Evolutionary conservation across 2,888 invertebrate species (phyloP).

Genomic region (Meliscaeva auricollis): DNA sequence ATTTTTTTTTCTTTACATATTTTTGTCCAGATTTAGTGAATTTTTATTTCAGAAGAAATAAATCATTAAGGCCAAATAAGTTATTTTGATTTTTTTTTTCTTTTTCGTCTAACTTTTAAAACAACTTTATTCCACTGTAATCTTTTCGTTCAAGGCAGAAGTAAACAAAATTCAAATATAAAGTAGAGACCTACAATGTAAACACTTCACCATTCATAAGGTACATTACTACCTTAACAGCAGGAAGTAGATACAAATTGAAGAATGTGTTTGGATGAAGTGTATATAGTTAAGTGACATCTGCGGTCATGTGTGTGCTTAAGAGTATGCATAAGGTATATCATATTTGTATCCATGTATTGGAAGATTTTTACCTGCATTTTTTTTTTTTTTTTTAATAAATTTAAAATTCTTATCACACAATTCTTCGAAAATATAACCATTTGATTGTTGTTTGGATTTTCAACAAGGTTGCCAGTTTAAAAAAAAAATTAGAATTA

Average conservation of each 20-base stretch:
- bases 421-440: constrained; percentile 34
- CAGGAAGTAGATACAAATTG: constrained; percentile 25
- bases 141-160: neutral
- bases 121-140: neutral
- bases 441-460: constrained; percentile 13
- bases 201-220: constrained; percentile 21
- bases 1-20: too few relatives aligned
- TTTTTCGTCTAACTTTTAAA: too few relatives aligned
- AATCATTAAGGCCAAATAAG: too few relatives aligned
- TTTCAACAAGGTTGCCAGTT: constrained; percentile 4
- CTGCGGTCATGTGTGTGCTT: neutral
- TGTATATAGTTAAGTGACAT: constrained; percentile 57
- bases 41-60: too few relatives aligned
- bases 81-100: too few relatives aligned
- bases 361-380: constrained; percentile 29
- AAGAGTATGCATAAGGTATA: too few relatives aligned
- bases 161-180: constrained; percentile 26
- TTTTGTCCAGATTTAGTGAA: too few relatives aligned
- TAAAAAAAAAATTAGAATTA: too few relatives aligned
- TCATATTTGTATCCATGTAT: neutral
- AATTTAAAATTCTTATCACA: constrained; percentile 67
- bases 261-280: constrained; percentile 4
- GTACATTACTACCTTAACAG: constrained; percentile 29
- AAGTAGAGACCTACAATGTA: constrained; percentile 12
- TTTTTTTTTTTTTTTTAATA: constrained; percentile 7